Evolutionary conservation across 2,888 invertebrate genomes (phyloP).

Genomic region (Lypha dubia): DNA sequence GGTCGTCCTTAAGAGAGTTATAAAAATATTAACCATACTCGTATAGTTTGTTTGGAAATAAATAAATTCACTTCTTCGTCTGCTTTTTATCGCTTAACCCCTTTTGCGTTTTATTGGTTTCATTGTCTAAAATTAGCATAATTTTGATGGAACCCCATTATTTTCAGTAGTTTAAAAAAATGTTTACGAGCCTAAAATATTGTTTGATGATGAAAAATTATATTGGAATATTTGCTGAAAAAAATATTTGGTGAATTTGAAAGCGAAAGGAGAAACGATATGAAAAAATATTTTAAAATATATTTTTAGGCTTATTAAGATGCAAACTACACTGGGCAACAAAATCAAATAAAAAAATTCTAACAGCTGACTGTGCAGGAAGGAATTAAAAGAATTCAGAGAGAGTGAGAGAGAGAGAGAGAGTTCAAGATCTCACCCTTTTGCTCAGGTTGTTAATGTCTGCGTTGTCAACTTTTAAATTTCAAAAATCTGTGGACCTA

Average conservation of each 20-base stretch:
- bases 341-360: too few relatives aligned
- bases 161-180: constrained; percentile 40
- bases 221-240: neutral
- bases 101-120: neutral
- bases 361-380: too few relatives aligned
- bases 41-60: constrained; percentile 49
- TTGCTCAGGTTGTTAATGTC: too few relatives aligned
- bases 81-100: neutral
- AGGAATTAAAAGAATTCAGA: too few relatives aligned
- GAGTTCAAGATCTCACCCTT: too few relatives aligned
- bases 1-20: constrained; percentile 49
- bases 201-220: constrained; percentile 14
- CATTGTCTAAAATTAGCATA: constrained; percentile 57
- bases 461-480: too few relatives aligned
- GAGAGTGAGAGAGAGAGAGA: too few relatives aligned
- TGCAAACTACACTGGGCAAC: too few relatives aligned
- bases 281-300: neutral
- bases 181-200: neutral
- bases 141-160: constrained; percentile 56
- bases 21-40: constrained; percentile 69
- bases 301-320: neutral
- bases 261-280: neutral
- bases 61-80: neutral
- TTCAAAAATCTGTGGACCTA: too few relatives aligned
- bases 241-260: constrained; percentile 15